Conservation (phyloP, 1,140 invertebrate genomes). For the Meteorus sp. region DNA sequence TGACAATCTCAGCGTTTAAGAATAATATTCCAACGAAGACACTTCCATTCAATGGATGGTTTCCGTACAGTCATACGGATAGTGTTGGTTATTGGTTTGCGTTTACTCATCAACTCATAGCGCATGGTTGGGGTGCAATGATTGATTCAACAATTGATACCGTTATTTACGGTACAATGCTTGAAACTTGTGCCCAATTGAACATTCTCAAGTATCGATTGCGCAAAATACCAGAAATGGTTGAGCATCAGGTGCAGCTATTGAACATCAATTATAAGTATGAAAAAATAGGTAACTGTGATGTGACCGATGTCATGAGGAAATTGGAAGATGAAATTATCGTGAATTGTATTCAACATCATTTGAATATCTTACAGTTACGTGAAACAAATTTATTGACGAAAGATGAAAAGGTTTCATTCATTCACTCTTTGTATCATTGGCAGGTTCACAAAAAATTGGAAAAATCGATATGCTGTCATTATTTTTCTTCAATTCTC, state of each 20-base stretch:
- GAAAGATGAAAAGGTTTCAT: not conserved
- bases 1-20: constrained; percentile 30
- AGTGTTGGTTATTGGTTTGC: constrained; percentile 25
- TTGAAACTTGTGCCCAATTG: constrained; percentile 32
- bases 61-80: constrained; percentile 31
- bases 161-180: constrained; percentile 27
- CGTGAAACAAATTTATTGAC: constrained; percentile 15
- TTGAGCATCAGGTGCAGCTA: not conserved
- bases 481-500: constrained; percentile 41
- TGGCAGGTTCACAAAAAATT: constrained; percentile 34
- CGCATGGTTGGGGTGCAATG: constrained; percentile 19
- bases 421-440: constrained; percentile 16
- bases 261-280: not conserved
- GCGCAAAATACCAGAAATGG: not conserved
- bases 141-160: constrained; percentile 35
- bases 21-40: constrained; percentile 15
- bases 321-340: constrained; percentile 18
- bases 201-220: constrained; percentile 31
- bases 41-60: constrained; percentile 33
- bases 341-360: constrained; percentile 30
- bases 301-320: no score
- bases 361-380: constrained; percentile 33
- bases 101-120: constrained; percentile 33
- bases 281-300: no score
- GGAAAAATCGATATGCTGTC: constrained; percentile 32